These are phyloP conservation scores for Trilocha varians DNA, from an alignment of 2,888 invertebrate species.

Conservation along the genomic window DNA sequence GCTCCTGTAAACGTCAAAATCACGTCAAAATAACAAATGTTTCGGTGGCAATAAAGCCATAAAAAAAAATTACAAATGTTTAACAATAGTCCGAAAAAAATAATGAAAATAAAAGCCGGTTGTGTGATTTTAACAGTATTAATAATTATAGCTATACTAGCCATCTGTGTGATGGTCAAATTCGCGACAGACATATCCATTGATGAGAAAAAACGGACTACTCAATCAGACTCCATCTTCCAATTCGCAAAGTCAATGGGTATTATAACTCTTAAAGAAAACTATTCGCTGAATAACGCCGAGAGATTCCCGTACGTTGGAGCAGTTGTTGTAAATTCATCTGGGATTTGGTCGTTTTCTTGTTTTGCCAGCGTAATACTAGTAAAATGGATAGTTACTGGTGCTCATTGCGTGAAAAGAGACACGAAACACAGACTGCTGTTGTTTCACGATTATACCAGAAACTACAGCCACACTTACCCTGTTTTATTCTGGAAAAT, in stretches of 20 bases:
- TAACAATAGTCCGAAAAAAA: background rate
- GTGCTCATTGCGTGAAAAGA: constrained; percentile 46
- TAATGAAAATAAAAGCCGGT: constrained; percentile 41
- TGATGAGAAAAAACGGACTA: constrained; percentile 35
- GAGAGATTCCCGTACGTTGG: constrained; percentile 49
- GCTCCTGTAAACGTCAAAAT: too few relatives aligned
- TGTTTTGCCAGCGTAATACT: constrained; percentile 54
- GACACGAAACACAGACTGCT: constrained; percentile 42
- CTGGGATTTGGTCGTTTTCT: constrained; percentile 38
- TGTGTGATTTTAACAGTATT: constrained; percentile 42
- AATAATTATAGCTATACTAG: constrained; percentile 47
- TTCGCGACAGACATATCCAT: constrained; percentile 55
- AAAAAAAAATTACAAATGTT: too few relatives aligned
- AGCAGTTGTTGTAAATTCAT: constrained; percentile 41
- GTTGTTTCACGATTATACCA: constrained; percentile 38
- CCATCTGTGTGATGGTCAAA: constrained; percentile 59
- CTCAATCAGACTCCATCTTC: constrained; percentile 21
- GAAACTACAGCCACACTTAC: constrained; percentile 40
- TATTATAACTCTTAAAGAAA: constrained; percentile 35
- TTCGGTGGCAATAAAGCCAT: too few relatives aligned
- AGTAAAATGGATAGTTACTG: constrained; percentile 48
- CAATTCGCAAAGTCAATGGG: constrained; percentile 36
- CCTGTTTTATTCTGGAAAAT: constrained; percentile 48
- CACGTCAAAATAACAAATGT: too few relatives aligned
- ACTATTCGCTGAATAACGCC: constrained; percentile 18